Percentiles rank a stretch among this genome's conserved stretches.
Evolutionary conservation across 2,888 invertebrate genomes (phyloP).

Genomic region (Cabera pusaria): DNA sequence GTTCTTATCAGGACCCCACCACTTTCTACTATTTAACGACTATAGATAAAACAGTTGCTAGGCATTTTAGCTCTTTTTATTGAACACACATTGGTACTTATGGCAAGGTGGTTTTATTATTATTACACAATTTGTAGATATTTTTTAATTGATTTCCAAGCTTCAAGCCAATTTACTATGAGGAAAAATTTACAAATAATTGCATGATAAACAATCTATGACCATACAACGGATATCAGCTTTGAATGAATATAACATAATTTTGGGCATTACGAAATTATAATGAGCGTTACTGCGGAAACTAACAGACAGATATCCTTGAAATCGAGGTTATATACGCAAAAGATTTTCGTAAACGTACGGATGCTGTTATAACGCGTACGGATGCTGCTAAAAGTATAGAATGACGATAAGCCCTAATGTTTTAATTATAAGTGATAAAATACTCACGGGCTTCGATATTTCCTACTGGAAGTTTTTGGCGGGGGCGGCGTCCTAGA

Average conservation of each 20-base stretch:
- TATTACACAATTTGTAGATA: too few relatives aligned
- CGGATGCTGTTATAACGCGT: background rate
- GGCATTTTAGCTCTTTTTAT: slow-evolving; percentile 20
- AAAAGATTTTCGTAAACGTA: slow-evolving; percentile 17
- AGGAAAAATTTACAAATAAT: too few relatives aligned
- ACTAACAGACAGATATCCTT: slow-evolving; percentile 50
- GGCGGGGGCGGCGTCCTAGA: slow-evolving; percentile 79
- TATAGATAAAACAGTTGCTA: slow-evolving; percentile 37
- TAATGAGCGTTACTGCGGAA: slow-evolving; percentile 57
- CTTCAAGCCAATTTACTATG: too few relatives aligned
- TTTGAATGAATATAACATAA: slow-evolving; percentile 3
- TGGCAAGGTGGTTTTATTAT: too few relatives aligned
- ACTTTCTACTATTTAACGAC: background rate
- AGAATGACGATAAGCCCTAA: background rate
- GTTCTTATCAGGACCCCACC: slow-evolving; percentile 25
- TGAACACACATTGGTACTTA: slow-evolving; percentile 14
- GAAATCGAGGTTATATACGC: slow-evolving; percentile 66
- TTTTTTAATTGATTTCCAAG: too few relatives aligned
- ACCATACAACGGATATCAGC: too few relatives aligned
- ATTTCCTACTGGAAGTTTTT: slow-evolving; percentile 72
- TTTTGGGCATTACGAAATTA: slow-evolving; percentile 32
- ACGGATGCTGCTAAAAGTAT: background rate
- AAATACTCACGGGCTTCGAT: slow-evolving; percentile 72
- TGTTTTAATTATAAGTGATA: background rate
- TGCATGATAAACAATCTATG: too few relatives aligned